Percentiles rank a stretch among this genome's conserved stretches.
phyloP scores from a whole-genome alignment of 2,797 vertebrate species.

The Poeciliopsis turneri region DNA sequence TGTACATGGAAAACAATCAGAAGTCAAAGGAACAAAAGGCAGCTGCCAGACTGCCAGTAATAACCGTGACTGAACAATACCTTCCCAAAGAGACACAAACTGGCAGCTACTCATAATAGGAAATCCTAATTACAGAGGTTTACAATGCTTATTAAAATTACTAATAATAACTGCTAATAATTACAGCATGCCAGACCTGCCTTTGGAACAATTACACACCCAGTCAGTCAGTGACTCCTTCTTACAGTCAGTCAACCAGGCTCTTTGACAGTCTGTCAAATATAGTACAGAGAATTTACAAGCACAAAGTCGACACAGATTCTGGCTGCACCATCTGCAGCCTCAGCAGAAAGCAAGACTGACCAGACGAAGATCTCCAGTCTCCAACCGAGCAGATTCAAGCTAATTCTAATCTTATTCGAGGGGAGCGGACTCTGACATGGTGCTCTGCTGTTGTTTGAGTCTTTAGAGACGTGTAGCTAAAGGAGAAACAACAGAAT shows the following conservation, averaged over 20 bases:
- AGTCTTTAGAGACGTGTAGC: not conserved
- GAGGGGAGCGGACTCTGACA: not conserved
- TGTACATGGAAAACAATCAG: conserved; percentile 59
- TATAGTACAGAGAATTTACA: conserved; percentile 11
- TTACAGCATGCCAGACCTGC: conserved; percentile 76
- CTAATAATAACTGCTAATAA: conserved; percentile 83
- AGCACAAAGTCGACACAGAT: conserved; percentile 5
- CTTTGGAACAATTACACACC: conserved; percentile 68
- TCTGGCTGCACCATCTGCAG: not conserved
- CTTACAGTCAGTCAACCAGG: conserved; percentile 38
- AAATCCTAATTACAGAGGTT: conserved; percentile 79
- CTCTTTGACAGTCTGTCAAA: conserved; percentile 43
- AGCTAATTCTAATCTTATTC: not conserved
- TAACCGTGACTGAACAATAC: conserved; percentile 66
- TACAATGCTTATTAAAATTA: conserved; percentile 79
- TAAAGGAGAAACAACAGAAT: not conserved
- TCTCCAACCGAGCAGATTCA: not conserved
- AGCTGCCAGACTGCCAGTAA: conserved; percentile 60
- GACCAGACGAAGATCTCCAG: not conserved
- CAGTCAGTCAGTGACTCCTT: conserved; percentile 55
- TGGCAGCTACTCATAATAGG: conserved; percentile 69
- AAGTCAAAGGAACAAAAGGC: conserved; percentile 64
- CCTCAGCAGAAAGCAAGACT: conserved; percentile 12
- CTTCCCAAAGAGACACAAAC: conserved; percentile 45
- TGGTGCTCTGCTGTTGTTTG: conserved; percentile 8